Evolutionary conservation across 2,797 vertebrate genomes (phyloP).

Genomic region (Argya squamiceps): DNA sequence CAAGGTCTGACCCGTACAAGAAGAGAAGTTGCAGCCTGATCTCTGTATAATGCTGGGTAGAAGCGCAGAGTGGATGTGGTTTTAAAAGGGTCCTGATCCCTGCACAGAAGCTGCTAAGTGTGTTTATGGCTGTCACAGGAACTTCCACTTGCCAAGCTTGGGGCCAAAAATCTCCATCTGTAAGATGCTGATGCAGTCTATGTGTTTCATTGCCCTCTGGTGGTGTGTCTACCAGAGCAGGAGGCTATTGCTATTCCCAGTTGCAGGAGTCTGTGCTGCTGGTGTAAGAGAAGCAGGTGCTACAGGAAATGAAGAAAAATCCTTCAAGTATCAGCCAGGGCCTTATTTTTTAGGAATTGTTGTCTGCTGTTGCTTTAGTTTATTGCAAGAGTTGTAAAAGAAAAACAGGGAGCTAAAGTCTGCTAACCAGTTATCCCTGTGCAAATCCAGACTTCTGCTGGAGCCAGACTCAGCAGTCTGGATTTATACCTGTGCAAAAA

Average conservation of each 20-base stretch:
- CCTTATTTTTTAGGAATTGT: background rate
- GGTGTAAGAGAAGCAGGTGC: background rate
- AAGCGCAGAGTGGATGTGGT: background rate
- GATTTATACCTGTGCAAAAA: background rate
- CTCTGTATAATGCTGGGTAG: background rate
- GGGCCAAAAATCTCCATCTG: background rate
- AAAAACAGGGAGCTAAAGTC: background rate
- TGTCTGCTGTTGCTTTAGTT: background rate
- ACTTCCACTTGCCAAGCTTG: background rate
- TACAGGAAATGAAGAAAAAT: background rate
- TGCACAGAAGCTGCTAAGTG: background rate
- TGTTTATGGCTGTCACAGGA: background rate
- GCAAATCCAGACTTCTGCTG: background rate
- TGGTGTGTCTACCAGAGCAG: background rate
- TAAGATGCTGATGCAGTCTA: background rate
- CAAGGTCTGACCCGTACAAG: background rate
- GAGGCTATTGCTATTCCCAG: background rate
- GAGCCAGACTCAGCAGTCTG: background rate
- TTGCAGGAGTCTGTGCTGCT: background rate
- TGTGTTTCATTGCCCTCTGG: conserved; percentile 23
- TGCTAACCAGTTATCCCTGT: background rate
- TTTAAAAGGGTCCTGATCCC: background rate
- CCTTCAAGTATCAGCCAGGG: accelerated
- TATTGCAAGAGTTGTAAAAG: background rate
- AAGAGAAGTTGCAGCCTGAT: background rate